Percentiles rank a stretch among this genome's conserved stretches.
Evolutionary conservation across 2,113 vertebrate genomes (phyloP).

Genomic region (Lasiurus borealis): DNA sequence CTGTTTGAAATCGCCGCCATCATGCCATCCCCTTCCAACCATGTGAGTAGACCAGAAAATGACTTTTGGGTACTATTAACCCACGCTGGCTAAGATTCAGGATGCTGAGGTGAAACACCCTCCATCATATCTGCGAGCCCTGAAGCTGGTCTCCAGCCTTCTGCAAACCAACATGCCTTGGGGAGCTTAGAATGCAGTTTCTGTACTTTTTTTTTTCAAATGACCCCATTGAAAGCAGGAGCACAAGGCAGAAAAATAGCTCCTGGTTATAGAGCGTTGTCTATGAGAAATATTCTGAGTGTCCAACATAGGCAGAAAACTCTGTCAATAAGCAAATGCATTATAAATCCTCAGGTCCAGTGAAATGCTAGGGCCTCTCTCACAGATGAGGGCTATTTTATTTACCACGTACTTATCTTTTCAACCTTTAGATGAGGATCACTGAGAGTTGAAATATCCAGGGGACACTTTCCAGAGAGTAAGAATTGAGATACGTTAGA

Average conservation of each 20-base stretch:
- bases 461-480: not conserved
- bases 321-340: not conserved
- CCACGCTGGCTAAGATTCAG: conserved; percentile 46
- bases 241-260: not conserved
- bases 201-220: conserved; percentile 16
- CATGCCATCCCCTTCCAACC: conserved; percentile 4
- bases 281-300: conserved; percentile 24
- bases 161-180: conserved; percentile 47
- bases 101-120: not conserved
- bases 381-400: not conserved
- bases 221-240: conserved; percentile 30
- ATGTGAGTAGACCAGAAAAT: conserved; percentile 60
- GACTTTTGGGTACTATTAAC: conserved; percentile 72
- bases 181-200: conserved; percentile 38
- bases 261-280: not conserved
- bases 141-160: conserved; percentile 11
- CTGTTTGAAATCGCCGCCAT: conserved; percentile 60
- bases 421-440: not conserved
- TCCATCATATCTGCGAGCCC: conserved; percentile 4
- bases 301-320: not conserved
- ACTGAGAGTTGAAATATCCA: not conserved
- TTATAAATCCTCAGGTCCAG: not conserved
- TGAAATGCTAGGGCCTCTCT: not conserved
- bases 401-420: not conserved
- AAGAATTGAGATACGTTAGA: not conserved